Evolutionary conservation across 2,888 invertebrate species (phyloP), one percentile per base, ranked within the genome.

Genomic region (Charanyca ferruginea): DNA sequence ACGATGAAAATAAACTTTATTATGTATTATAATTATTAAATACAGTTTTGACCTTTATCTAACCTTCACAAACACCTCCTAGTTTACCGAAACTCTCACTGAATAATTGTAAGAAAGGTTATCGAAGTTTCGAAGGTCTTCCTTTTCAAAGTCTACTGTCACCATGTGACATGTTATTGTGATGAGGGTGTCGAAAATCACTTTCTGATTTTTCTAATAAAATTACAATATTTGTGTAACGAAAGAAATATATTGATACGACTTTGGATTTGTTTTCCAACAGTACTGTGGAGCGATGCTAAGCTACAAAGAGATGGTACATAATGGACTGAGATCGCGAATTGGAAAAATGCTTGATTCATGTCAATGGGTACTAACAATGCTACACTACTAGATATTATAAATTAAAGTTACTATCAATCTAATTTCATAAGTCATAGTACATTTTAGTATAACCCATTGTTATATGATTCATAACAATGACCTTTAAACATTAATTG

Each of bases 141-240:
- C 16, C 5, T 16, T n/a, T n/a, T 9, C n/a, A 9, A 18, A 16
- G 9, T 22, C 25, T 18, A 44, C 65, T 64, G 48, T 66, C 64
- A 42, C 7, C 18, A 0, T 28, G 25, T 28, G 73, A 20, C 25
- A 9, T 9, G 16, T 49, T 28, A 49, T 28, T 44, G 35, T 44
- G 49, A 67, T 0, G 35, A 64, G 35, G 73, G 73, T 64, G 16
- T 16, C 18, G 9, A 49, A 44, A 67, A 49, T 73, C 28, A 64
- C 18, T 73, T 38, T 28, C 63, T 11, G 22, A 28, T 57, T 57
- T 64, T 42, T 28, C 65, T 38, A 67, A 64, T 67, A 73, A 67
- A 49, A 73, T 73, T 38, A 64, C 35, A 64, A 64, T 66, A 42
- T 49, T 49, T 49, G 18, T 38, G 25, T 49, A 28, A 28, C 42